Percentiles rank a stretch among this genome's conserved stretches.
Conservation (phyloP, 2,797 vertebrate species). For the Chrysolophus pictus region DNA sequence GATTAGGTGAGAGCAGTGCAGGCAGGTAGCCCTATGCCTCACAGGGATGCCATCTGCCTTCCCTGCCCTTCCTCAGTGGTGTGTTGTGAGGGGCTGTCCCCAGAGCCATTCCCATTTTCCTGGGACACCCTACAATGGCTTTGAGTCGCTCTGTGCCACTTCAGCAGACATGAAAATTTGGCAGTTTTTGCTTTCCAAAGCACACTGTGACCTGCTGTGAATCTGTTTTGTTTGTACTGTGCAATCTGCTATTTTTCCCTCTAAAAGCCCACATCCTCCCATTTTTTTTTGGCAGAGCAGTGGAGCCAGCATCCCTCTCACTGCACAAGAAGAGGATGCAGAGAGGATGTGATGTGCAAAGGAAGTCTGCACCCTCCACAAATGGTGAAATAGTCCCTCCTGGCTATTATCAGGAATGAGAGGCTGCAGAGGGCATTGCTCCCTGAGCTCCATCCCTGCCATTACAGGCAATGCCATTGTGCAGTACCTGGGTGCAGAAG, state of each 20-base stretch:
- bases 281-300: background rate
- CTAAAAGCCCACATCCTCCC: slow-evolving; percentile 39
- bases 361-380: background rate
- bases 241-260: slow-evolving; percentile 12
- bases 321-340: background rate
- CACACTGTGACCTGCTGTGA: background rate
- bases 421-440: background rate
- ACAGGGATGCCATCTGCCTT: background rate
- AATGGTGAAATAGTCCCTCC: background rate
- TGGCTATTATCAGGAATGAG: background rate
- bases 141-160: fast-evolving
- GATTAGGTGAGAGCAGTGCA: background rate
- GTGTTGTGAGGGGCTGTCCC: background rate
- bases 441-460: background rate
- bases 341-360: background rate
- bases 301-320: background rate
- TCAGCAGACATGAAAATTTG: background rate
- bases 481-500: background rate
- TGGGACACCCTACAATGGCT: background rate
- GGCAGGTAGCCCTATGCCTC: fast-evolving
- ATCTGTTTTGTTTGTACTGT: background rate
- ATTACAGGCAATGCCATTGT: fast-evolving
- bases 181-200: background rate
- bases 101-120: background rate
- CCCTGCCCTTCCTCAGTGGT: slow-evolving; percentile 20